These are phyloP conservation scores for Aphrophora alni DNA, from an alignment of 2,888 invertebrate genomes.

Conservation along the genomic window DNA sequence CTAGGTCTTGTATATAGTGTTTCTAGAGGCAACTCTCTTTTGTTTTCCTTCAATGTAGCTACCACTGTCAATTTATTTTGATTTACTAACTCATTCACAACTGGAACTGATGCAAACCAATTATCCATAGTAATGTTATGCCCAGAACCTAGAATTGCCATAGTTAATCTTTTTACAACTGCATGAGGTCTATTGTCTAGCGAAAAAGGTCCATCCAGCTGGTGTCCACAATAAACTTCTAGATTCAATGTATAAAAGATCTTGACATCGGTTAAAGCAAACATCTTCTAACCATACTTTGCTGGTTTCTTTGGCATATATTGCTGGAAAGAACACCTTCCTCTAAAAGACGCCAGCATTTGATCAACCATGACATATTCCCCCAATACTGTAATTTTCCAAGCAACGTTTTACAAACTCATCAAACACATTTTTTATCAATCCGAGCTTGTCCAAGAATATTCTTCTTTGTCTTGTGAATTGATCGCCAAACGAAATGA, in stretches of 20 bases:
- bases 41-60: too few species aligned
- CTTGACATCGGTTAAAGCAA: conserved; percentile 11
- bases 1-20: too few species aligned
- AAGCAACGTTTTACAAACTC: too few species aligned
- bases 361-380: conserved; percentile 20
- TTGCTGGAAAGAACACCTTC: conserved; percentile 17
- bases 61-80: too few species aligned
- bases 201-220: conserved; percentile 23
- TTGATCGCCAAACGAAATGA: too few species aligned
- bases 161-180: conserved; percentile 18
- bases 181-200: conserved; percentile 11
- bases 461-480: too few species aligned
- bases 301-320: conserved; percentile 29
- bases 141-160: conserved; percentile 15
- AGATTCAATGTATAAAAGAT: conserved; percentile 19
- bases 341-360: conserved; percentile 27
- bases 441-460: too few species aligned
- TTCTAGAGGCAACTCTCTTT: too few species aligned
- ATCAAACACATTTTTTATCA: too few species aligned
- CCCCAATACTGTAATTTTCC: too few species aligned
- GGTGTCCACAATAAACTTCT: conserved; percentile 30
- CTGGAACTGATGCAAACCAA: conserved; percentile 18
- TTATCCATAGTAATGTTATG: conserved; percentile 29
- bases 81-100: background rate
- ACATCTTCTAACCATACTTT: conserved; percentile 27